phyloP scores from a whole-genome alignment of 2,888 invertebrate genomes.

The Nipponacmea schrenckii region DNA sequence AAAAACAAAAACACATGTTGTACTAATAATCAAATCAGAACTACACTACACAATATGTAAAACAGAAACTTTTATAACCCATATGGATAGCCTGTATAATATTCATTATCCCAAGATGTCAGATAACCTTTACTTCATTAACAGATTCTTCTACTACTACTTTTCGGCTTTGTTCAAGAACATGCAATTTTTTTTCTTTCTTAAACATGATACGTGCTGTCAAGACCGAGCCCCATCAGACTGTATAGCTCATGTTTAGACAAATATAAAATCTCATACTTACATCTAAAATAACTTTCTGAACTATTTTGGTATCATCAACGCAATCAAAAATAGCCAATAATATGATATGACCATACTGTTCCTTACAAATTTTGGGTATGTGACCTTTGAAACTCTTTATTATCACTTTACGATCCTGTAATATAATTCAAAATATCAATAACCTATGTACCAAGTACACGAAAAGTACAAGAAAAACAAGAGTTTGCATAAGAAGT shows the following conservation, averaged over 20 bases:
- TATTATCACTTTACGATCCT: conserved; percentile 79
- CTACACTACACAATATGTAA: not conserved
- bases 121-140: too few species aligned
- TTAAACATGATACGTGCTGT: too few species aligned
- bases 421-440: conserved; percentile 23
- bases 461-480: too few species aligned
- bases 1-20: conserved; percentile 17
- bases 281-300: conserved; percentile 76
- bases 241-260: not conserved
- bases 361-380: conserved; percentile 82
- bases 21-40: not conserved
- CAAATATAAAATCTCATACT: conserved; percentile 23
- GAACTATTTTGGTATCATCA: conserved; percentile 91
- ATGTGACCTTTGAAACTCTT: conserved; percentile 89
- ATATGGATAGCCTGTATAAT: too few species aligned
- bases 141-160: too few species aligned
- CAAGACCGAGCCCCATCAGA: too few species aligned
- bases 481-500: too few species aligned
- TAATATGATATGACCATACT: conserved; percentile 86
- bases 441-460: too few species aligned
- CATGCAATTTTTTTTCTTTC: too few species aligned
- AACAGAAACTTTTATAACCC: not conserved
- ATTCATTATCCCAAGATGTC: too few species aligned
- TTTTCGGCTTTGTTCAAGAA: too few species aligned
- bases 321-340: conserved; percentile 85